A percentile compares a stretch with the other conserved stretches of the same genome.
Evolutionary conservation across 2,797 vertebrate genomes (phyloP).

Genomic region (Tenualosa thibaudeaui): DNA sequence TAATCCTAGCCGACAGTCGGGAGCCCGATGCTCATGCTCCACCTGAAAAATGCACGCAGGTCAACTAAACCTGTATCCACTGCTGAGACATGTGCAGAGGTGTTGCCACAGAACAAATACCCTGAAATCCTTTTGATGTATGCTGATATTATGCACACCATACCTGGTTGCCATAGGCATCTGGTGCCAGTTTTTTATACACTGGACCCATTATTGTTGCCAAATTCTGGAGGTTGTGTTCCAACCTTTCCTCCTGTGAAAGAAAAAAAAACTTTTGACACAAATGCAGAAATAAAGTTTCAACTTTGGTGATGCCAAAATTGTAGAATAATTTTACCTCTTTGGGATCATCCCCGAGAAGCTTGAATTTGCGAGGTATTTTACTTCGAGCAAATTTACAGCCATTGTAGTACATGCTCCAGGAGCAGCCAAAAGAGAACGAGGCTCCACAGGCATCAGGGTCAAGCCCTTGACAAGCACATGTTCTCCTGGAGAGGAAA

Average conservation of each 20-base stretch:
- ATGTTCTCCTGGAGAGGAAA: constrained; percentile 82
- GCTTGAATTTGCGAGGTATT: constrained; percentile 96
- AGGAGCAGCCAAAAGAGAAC: constrained; percentile 99
- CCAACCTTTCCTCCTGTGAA: constrained; percentile 91
- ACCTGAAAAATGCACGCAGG: constrained; percentile 71
- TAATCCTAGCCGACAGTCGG: constrained; percentile 90
- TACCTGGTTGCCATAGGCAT: constrained; percentile 96
- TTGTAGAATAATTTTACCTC: constrained; percentile 76
- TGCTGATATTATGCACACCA: background rate
- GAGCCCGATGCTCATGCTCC: constrained; percentile 90
- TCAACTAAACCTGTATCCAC: background rate
- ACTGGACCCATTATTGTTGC: constrained; percentile 88
- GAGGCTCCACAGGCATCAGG: constrained; percentile 92
- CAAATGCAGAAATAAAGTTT: background rate
- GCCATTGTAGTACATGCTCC: constrained; percentile 99
- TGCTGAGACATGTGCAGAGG: background rate
- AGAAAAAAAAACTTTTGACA: constrained; percentile 22
- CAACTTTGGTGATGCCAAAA: background rate
- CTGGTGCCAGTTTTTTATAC: constrained; percentile 94
- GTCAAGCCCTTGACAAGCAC: constrained; percentile 95
- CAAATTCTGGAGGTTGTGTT: constrained; percentile 87
- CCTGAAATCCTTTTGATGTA: background rate
- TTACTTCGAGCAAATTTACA: constrained; percentile 99
- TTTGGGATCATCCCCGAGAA: constrained; percentile 91
- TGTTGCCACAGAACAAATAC: background rate